Base-by-base conservation (phyloP, 2,113 vertebrate species). In the Platysternon megacephalum region DNA sequence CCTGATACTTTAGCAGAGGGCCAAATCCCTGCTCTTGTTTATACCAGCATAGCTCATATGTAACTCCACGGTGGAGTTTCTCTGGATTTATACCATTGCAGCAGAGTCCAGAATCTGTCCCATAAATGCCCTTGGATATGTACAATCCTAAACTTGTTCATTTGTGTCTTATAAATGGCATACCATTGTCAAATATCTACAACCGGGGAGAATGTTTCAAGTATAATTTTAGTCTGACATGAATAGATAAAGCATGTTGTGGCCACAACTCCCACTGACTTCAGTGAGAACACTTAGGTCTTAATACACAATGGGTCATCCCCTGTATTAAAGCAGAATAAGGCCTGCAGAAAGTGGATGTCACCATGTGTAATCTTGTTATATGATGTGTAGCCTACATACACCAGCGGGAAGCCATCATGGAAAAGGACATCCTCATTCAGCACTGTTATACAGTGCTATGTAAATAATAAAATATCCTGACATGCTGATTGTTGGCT, bases 11-110 rank as follows among this genome's bases (percentile, higher is more conserved):
- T 85, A 35, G 29, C 22, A 26, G 0, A 5, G 55, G 82, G 93
- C 87, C 94, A 92, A 87, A 78, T 87, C 65, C 86, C 90, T 89
- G 65, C 80, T 85, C 91, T 81, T 35, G 3, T 61, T 93, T 83
- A 48, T 0, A 85, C 86, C 91, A 93, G 89, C 0, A 5, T 79
- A 29, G 68, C 55, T 83, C 91, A 97, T 90, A 86, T 19, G 80
- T 65, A 24, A 78, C 82, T 89, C 90, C 6, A 5, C 55, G 13
- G 81, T 79, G 61, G 79, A 14, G 6, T 35, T 29, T 35, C 61
- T 65, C 39, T n/a, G 2, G 8, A 0, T 55, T 2, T 35, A 0
- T 19, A 6, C 78, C 4, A 0, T 65, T 46, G 84, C 24, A 55
- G 84, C 0, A 0, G 82, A 35, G 44, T 16, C 85, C 44, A 46